Base-by-base conservation (phyloP, 2,797 vertebrate species). In the Loris lydekkerianus region DNA sequence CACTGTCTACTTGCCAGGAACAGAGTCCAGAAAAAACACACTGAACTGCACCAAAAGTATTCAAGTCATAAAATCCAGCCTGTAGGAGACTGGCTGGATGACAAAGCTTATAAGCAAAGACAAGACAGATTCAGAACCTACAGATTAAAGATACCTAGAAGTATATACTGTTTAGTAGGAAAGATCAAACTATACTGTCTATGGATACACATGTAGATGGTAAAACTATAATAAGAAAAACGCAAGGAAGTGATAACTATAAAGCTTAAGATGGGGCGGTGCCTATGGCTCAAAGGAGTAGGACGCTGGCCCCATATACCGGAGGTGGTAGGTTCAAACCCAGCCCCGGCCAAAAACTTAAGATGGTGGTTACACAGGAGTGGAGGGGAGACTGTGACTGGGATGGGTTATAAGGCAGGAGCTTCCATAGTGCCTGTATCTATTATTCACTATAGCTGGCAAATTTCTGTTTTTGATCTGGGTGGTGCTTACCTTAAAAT, bases 141-240 rank as follows among this genome's bases (percentile, higher is more conserved):
- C 3, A 85, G 37, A 84, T 73, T 37, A 77, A 82, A 96, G 34
- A 86, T 70, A 77, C 25, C 60, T 73, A 84, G 49, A 76, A 53
- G 10, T 56, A 65, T 1, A 29, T 21, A 34, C 20, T 58, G 65
- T 90, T 73, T 82, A 95, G 46, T 53, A 23, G 60, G 43, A 10
- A 76, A 88, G 43, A 46, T 18, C 82, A 56, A 65, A 73, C 49
- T 58, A 21, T 4, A 27, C 78, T 18, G 17, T 88, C 40, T 93
- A 49, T 58, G 31, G 43, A 40, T 78, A 11, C 4, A 78, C 25
- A 46, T 29, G 75, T 77, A 29, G 8, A 11, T 77, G 76, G 72
- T 76, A 93, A 95, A 93, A 65, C 7, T 56, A 34, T 43, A 85
- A 93, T 37, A 80, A 67, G 37, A 72, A 85, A 88, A 92, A 76